phyloP scores from a whole-genome alignment of 2,113 vertebrate species.

The Saimiri boliviensis region DNA sequence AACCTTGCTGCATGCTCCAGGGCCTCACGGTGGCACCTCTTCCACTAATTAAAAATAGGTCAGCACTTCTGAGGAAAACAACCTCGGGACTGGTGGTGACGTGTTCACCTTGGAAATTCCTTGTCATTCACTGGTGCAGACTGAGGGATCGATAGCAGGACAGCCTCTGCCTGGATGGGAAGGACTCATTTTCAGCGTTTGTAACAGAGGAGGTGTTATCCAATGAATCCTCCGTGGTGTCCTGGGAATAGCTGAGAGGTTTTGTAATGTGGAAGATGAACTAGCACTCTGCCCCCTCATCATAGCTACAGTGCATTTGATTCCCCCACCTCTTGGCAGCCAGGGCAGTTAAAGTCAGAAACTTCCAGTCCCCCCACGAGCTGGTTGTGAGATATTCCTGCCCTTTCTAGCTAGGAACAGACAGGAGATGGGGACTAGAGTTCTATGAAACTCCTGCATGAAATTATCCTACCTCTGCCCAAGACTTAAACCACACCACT shows the following conservation, averaged over 20 bases:
- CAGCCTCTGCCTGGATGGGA: background rate
- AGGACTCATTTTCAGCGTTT: background rate
- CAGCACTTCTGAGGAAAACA: background rate
- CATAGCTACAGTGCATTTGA: background rate
- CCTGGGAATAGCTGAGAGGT: background rate
- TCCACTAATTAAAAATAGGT: conserved; percentile 56
- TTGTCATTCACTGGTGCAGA: background rate
- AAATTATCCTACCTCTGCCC: too few species aligned
- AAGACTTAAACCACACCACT: too few species aligned
- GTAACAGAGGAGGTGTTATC: background rate
- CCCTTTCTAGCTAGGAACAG: background rate
- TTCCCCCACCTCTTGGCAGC: too few species aligned
- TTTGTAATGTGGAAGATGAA: background rate
- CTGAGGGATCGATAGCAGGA: background rate
- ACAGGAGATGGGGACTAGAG: too few species aligned
- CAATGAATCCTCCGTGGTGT: accelerated
- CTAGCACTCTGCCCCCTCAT: background rate
- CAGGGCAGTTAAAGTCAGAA: background rate
- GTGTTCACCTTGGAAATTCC: background rate
- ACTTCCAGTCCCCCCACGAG: background rate
- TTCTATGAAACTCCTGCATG: accelerated
- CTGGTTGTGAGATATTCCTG: background rate
- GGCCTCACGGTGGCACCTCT: background rate
- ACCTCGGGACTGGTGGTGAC: background rate
- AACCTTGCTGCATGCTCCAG: background rate